Conservation (phyloP, 2,888 invertebrate genomes). For the Chalcosyrphus nemorum region DNA sequence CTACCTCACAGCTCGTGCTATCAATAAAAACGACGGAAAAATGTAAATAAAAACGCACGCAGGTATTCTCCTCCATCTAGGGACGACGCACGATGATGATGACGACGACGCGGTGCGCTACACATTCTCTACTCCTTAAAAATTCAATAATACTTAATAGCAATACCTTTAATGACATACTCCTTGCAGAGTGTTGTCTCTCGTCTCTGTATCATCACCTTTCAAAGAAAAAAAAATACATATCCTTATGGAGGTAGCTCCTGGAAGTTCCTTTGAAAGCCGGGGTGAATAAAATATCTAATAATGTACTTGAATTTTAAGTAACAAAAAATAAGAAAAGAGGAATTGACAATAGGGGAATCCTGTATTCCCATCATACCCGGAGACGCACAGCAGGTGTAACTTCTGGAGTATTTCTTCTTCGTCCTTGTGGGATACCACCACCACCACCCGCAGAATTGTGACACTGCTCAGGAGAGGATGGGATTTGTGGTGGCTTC, state of each 20-base stretch:
- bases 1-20: slow-evolving; percentile 39
- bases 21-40: slow-evolving; percentile 55
- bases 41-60: slow-evolving; percentile 43
- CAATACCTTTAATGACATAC: slow-evolving; percentile 56
- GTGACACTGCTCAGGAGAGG: background rate
- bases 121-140: slow-evolving; percentile 35
- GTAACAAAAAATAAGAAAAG: slow-evolving; percentile 44
- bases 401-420: background rate
- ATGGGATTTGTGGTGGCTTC: slow-evolving; percentile 4
- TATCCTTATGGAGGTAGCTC: background rate
- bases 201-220: slow-evolving; percentile 8
- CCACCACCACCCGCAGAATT: background rate
- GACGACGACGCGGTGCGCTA: background rate
- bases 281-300: slow-evolving; percentile 52
- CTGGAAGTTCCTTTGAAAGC: slow-evolving; percentile 25
- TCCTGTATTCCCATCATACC: background rate
- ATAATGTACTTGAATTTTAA: slow-evolving; percentile 67
- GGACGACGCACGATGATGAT: no score
- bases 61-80: slow-evolving; percentile 30
- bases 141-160: slow-evolving; percentile 62
- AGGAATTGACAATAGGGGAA: background rate
- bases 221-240: background rate
- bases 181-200: background rate
- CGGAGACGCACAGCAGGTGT: slow-evolving; percentile 25
- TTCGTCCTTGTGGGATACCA: slow-evolving; percentile 10